phyloP scores from a whole-genome alignment of 2,797 vertebrate genomes.

The Orestias chungarensis region DNA sequence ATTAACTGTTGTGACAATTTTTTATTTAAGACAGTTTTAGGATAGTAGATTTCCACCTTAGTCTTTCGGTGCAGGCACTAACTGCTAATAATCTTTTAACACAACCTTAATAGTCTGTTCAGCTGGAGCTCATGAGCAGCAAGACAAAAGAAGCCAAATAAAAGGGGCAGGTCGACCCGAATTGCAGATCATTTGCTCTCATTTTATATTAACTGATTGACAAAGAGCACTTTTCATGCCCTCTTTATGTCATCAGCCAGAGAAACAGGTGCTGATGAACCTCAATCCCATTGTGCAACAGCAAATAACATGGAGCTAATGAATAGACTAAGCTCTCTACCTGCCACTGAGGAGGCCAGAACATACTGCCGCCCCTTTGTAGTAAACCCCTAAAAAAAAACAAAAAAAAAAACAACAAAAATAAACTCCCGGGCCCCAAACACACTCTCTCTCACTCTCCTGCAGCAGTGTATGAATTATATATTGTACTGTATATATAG shows the following conservation, averaged over 20 bases:
- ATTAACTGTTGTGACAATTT: not conserved
- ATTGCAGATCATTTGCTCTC: conserved; percentile 50
- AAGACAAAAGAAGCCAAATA: not conserved
- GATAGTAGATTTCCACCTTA: not conserved
- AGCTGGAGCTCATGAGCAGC: conserved; percentile 6
- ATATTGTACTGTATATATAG: conserved; percentile 84
- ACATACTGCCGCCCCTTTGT: conserved; percentile 74
- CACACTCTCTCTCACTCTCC: conserved; percentile 60
- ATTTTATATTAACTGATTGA: conserved; percentile 59
- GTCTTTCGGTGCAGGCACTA: not conserved
- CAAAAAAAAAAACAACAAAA: conserved; percentile 23
- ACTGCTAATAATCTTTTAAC: not conserved
- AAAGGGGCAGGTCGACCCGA: conserved; percentile 7
- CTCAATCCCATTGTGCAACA: conserved; percentile 71
- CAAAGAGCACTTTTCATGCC: conserved; percentile 56
- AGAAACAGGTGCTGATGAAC: conserved; percentile 75
- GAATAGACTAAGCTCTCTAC: conserved; percentile 76
- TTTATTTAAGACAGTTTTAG: not conserved
- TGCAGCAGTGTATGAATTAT: conserved; percentile 83
- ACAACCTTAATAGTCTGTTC: not conserved
- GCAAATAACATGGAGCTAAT: conserved; percentile 72
- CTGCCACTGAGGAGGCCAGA: conserved; percentile 74
- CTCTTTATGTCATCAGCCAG: conserved; percentile 64
- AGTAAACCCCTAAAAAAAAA: conserved; percentile 59
- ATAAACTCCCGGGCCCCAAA: conserved; percentile 67